Evolutionary conservation across 2,888 invertebrate species (phyloP).

Genomic region (Heliconius cydno): DNA sequence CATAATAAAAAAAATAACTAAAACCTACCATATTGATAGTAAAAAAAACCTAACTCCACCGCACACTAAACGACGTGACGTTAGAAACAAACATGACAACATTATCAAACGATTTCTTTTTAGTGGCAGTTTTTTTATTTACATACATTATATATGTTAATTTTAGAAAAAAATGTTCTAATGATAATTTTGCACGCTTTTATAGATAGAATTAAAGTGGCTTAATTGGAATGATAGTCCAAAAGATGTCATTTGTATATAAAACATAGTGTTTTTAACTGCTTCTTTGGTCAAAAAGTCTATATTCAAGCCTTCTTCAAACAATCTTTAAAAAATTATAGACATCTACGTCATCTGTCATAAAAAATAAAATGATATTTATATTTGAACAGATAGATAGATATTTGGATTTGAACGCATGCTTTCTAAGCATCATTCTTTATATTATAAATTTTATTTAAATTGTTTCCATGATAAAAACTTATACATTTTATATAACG

Average conservation of each 20-base stretch:
- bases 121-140: slow-evolving; percentile 48
- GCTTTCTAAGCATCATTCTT: no score
- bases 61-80: slow-evolving; percentile 58
- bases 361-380: background rate
- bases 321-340: background rate
- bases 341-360: background rate
- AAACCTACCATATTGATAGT: slow-evolving; percentile 71
- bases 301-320: background rate
- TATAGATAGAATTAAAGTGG: background rate
- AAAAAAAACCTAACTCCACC: slow-evolving; percentile 61
- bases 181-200: background rate
- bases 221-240: slow-evolving; percentile 1
- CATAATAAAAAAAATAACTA: slow-evolving; percentile 74
- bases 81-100: slow-evolving; percentile 61
- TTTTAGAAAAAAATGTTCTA: background rate
- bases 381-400: no score
- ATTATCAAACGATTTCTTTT: slow-evolving; percentile 49
- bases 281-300: background rate
- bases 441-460: no score
- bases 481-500: no score
- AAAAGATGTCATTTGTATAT: background rate
- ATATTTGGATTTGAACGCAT: no score
- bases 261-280: background rate
- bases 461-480: no score
- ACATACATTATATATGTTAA: background rate